phyloP scores from a whole-genome alignment of 2,113 vertebrate genomes.

The Neodontobutis hainanensis region DNA sequence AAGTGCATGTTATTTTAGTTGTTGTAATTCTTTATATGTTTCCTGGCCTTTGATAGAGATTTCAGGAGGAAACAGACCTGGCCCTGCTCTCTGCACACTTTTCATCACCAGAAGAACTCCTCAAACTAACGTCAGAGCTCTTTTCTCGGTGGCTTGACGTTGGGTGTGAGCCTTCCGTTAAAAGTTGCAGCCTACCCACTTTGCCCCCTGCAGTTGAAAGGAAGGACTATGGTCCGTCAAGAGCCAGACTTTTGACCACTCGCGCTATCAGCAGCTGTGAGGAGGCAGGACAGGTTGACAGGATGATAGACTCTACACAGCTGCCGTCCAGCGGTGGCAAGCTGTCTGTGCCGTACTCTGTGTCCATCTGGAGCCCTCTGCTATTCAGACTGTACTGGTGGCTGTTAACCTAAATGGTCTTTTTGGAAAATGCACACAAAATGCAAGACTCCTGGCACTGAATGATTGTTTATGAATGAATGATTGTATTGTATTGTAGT shows the following conservation, averaged over 20 bases:
- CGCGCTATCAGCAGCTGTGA: constrained; percentile 27
- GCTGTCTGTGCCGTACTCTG: neutral
- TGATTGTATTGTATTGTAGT: constrained; percentile 45
- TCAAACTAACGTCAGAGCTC: constrained; percentile 71
- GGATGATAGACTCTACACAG: constrained; percentile 27
- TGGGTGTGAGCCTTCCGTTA: constrained; percentile 40
- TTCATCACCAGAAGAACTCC: constrained; percentile 77
- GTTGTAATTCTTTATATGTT: neutral
- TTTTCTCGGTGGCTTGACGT: constrained; percentile 67
- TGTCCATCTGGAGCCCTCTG: constrained; percentile 56
- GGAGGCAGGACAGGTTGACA: constrained; percentile 32
- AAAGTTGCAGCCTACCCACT: constrained; percentile 63
- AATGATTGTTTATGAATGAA: constrained; percentile 54
- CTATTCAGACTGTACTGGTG: constrained; percentile 65
- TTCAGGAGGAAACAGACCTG: constrained; percentile 69
- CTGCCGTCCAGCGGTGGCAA: constrained; percentile 19
- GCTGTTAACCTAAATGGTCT: constrained; percentile 49
- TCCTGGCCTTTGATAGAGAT: constrained; percentile 56
- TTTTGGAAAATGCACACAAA: constrained; percentile 62
- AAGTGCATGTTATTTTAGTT: neutral
- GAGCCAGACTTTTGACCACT: constrained; percentile 57
- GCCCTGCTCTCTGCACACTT: constrained; percentile 31
- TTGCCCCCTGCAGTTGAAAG: constrained; percentile 52
- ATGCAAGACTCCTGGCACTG: constrained; percentile 70
- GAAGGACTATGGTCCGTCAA: constrained; percentile 46